Conservation (phyloP, 2,888 invertebrate species). For the Creontiades dilutus region DNA sequence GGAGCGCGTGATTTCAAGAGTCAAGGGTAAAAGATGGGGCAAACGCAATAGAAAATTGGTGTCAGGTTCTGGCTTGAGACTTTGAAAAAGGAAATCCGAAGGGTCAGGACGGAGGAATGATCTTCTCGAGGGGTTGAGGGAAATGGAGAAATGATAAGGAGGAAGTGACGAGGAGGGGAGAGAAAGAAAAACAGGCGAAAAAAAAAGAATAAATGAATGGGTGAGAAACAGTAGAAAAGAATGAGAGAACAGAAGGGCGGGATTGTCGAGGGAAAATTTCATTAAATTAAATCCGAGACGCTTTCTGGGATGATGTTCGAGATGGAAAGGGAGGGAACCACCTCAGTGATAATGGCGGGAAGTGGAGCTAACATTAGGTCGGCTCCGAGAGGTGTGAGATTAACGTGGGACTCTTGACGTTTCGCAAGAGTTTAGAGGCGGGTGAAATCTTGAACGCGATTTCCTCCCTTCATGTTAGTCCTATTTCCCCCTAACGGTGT, state of each 20-base stretch:
- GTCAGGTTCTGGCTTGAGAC: constrained; percentile 50
- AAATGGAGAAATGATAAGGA: constrained; percentile 33
- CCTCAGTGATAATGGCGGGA: constrained; percentile 56
- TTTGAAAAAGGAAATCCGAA: neutral
- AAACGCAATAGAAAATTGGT: constrained; percentile 65
- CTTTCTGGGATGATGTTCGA: constrained; percentile 35
- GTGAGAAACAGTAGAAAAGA: constrained; percentile 31
- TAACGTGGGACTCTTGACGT: constrained; percentile 35
- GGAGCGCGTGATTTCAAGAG: constrained; percentile 40
- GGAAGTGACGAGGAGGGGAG: neutral
- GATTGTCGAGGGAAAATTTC: constrained; percentile 33
- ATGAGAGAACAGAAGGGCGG: constrained; percentile 4
- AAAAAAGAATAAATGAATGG: constrained; percentile 39
- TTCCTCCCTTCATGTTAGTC: constrained; percentile 28
- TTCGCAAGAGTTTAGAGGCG: constrained; percentile 28
- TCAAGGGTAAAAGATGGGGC: constrained; percentile 40
- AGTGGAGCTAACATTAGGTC: constrained; percentile 35
- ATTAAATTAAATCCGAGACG: constrained; percentile 66
- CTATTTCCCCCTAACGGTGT: constrained; percentile 23
- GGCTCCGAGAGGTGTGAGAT: constrained; percentile 31
- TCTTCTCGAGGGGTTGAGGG: neutral
- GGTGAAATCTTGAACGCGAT: constrained; percentile 28
- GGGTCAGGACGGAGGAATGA: constrained; percentile 1
- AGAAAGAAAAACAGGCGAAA: neutral
- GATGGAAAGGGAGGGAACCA: neutral